These are phyloP conservation scores for Donacobius atricapilla DNA, from an alignment of 2,113 vertebrate genomes.

Conservation along the genomic window DNA sequence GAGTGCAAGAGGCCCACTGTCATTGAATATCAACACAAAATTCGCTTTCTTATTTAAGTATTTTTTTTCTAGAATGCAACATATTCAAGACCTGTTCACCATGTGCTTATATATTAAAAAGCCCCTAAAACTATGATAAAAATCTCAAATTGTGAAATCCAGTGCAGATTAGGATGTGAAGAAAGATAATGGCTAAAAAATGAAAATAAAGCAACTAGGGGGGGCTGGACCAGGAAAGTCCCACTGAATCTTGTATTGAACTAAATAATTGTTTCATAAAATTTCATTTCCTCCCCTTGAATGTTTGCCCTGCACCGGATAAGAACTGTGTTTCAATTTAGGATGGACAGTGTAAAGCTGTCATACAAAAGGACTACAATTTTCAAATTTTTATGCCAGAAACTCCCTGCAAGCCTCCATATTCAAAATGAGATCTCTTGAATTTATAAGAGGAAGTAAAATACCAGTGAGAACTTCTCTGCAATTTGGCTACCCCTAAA, in stretches of 20 bases:
- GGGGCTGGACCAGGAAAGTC: constrained; percentile 48
- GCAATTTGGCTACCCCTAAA: background rate
- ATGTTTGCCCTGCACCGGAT: background rate
- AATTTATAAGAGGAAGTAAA: background rate
- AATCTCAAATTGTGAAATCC: background rate
- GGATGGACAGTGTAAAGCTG: background rate
- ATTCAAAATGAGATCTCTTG: background rate
- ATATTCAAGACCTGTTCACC: background rate
- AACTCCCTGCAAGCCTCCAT: background rate
- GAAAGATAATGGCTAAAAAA: background rate
- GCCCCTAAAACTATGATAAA: background rate
- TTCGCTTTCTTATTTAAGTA: background rate
- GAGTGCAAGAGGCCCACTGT: background rate
- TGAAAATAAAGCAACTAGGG: constrained; percentile 2
- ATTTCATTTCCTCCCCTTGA: background rate
- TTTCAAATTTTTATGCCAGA: background rate
- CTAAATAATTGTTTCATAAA: background rate
- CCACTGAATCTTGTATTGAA: background rate
- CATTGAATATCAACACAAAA: background rate
- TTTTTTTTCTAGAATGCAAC: constrained; percentile 15
- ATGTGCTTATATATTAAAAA: background rate
- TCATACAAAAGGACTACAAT: background rate
- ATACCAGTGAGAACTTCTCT: background rate
- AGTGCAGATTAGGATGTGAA: background rate
- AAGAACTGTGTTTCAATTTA: background rate